Evolutionary conservation across 2,113 vertebrate genomes (phyloP).

Genomic region (Chaenogobius annularis): DNA sequence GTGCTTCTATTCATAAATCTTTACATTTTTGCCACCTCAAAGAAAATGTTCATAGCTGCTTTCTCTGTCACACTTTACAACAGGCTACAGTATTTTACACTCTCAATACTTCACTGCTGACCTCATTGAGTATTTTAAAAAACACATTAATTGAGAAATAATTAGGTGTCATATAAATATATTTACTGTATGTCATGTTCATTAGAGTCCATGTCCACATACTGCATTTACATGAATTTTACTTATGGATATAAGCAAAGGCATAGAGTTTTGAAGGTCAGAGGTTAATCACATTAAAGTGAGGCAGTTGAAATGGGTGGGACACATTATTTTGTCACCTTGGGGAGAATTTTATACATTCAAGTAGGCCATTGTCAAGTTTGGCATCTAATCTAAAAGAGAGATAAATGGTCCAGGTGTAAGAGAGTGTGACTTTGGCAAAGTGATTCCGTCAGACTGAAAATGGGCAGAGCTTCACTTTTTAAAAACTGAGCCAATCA

Average conservation of each 20-base stretch:
- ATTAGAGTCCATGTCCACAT: background rate
- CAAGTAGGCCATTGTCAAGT: conserved; percentile 33
- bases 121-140: conserved; percentile 24
- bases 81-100: too few relatives aligned
- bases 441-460: background rate
- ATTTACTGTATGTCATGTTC: background rate
- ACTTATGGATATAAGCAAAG: background rate
- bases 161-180: conserved; percentile 26
- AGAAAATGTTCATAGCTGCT: background rate
- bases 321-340: conserved; percentile 18
- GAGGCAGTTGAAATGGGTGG: background rate
- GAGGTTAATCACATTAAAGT: conserved; percentile 1
- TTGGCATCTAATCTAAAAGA: conserved; percentile 13
- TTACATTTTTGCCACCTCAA: background rate
- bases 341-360: conserved; percentile 19
- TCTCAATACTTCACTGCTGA: conserved; percentile 48
- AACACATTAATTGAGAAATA: conserved; percentile 45
- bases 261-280: background rate
- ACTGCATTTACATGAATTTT: background rate
- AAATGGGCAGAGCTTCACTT: background rate
- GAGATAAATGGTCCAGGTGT: conserved; percentile 9
- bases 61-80: too few relatives aligned
- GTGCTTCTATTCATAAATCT: background rate
- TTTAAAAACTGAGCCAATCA: background rate
- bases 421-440: conserved; percentile 1